Evolutionary conservation across 2,797 vertebrate species (phyloP).

Genomic region (Sebastes oblongus): DNA sequence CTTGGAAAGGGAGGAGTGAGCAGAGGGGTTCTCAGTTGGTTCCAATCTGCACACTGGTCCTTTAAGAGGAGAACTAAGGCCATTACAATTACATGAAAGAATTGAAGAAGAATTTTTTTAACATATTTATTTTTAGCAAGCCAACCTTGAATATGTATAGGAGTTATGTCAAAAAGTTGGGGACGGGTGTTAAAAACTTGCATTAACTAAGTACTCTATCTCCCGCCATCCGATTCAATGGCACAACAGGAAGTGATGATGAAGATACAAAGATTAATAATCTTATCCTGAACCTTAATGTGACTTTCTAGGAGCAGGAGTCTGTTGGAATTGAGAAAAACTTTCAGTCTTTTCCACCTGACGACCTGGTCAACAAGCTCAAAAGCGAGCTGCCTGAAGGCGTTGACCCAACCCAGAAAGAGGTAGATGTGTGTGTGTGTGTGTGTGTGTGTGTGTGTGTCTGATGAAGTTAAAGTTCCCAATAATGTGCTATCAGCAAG

Average conservation of each 20-base stretch:
- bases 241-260: not conserved
- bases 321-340: conserved; percentile 25
- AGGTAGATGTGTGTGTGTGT: conserved; percentile 72
- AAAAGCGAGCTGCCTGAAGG: conserved; percentile 83
- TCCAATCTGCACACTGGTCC: no score
- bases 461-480: not conserved
- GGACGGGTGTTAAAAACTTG: not conserved
- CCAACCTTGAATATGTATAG: not conserved
- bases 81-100: not conserved
- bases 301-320: conserved; percentile 68
- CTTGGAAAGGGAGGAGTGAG: no score
- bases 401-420: conserved; percentile 84
- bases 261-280: not conserved
- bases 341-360: conserved; percentile 72
- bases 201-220: not conserved
- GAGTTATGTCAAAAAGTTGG: not conserved
- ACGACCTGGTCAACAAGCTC: conserved; percentile 79
- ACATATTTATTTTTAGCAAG: not conserved
- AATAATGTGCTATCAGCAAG: not conserved
- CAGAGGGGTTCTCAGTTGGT: no score
- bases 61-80: not conserved
- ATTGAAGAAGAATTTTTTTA: not conserved
- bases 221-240: not conserved
- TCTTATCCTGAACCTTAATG: not conserved
- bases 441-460: not conserved